These are phyloP conservation scores for Oryzias celebensis DNA, from an alignment of 2,113 vertebrate species.

Conservation along the genomic window DNA sequence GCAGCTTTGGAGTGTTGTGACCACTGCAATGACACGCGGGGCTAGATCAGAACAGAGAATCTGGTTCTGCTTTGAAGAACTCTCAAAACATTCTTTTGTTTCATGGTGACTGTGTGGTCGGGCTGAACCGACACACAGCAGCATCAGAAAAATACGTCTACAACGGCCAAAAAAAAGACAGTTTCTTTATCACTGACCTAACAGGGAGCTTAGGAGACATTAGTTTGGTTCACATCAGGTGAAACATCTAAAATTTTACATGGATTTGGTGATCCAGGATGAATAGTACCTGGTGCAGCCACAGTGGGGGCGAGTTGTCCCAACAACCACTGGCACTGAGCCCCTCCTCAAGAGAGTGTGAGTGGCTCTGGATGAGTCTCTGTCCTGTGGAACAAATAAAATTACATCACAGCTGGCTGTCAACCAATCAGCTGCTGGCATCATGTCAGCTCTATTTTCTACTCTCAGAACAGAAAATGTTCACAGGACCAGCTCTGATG, in stretches of 20 bases:
- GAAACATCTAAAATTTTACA: too few species aligned
- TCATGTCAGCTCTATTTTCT: too few species aligned
- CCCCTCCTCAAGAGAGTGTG: conserved; percentile 25
- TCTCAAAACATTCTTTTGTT: not conserved
- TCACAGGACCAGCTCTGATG: too few species aligned
- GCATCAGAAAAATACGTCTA: not conserved
- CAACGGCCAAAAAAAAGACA: not conserved
- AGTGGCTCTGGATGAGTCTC: conserved; percentile 1
- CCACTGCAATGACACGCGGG: conserved; percentile 14
- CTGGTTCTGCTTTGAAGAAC: not conserved
- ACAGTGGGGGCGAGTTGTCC: conserved; percentile 17
- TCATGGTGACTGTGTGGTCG: not conserved
- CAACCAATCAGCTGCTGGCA: conserved; percentile 5
- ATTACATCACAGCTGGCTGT: conserved; percentile 2
- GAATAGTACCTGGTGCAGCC: conserved; percentile 44
- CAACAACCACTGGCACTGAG: not conserved
- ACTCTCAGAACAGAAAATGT: too few species aligned
- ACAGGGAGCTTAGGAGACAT: not conserved
- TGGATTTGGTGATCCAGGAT: not conserved
- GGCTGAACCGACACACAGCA: too few species aligned
- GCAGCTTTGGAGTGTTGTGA: conserved; percentile 25
- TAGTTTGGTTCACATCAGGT: not conserved
- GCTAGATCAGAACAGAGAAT: not conserved
- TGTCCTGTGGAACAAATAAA: conserved; percentile 6
- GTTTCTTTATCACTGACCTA: too few species aligned